Evolutionary conservation across 2,888 invertebrate species (phyloP), one percentile per base, ranked within the genome.

Genomic region (Coleophora deauratella): DNA sequence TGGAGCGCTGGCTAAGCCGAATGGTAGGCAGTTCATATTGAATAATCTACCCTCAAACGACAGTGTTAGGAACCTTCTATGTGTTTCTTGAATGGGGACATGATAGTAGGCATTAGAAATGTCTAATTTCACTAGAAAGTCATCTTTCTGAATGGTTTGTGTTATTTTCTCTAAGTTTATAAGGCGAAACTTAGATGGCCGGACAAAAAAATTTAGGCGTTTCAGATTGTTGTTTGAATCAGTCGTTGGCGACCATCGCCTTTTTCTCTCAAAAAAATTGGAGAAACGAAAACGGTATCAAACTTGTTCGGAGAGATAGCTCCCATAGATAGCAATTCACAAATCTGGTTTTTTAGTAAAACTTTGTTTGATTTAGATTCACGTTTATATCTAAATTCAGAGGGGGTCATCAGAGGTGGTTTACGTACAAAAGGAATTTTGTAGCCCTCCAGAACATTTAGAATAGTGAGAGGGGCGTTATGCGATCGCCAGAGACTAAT

Each of bases 51-150:
- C 34, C 7, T 43, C 28, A 45, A 51, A 51, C 11, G 39, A 30
- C 1, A 52, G 38, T 8, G 44, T 33, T 3, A 57, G 42, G 34
- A 45, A 57, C 13, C 51, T 33, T 12, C 49, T 36, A 40, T 56
- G 54, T 3, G 10, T 7, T 1, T 35, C 13, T 8, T 28, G 10
- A n/a, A 51, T 33, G 1, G 42, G 42, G 0, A 50, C 1, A 11
- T 50, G 43, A 35, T 43, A 53, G 34, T 50, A 56, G 1, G 52
- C 54, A 7, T 53, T 46, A 1, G 47, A 46, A 3, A 51, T 27
- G 35, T 56, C 53, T 27, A 56, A 38, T 35, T 56, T 56, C 9
- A 28, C 28, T 35, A 50, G 33, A 37, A 35, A 54, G 12, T 49
- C 46, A 3, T 28, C 2, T 9, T 13, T n/a, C 30, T 48, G 42